These are phyloP conservation scores for Aricia agestis DNA, from an alignment of 1,140 invertebrate genomes.

Conservation along the genomic window DNA sequence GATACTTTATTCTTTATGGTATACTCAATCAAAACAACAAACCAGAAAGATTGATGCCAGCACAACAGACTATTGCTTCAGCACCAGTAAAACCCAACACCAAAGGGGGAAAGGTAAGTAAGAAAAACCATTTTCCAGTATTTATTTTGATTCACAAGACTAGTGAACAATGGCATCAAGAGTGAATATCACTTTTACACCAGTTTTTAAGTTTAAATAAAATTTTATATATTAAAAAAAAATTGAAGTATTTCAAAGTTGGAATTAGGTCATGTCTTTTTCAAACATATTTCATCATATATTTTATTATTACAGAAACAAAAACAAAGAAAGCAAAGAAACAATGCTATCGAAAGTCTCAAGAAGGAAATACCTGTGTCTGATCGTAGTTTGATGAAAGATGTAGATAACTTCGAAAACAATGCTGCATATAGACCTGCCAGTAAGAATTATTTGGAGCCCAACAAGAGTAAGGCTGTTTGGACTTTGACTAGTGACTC, in stretches of 20 bases:
- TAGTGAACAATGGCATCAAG: too few relatives aligned
- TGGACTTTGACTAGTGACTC: slow-evolving; percentile 69
- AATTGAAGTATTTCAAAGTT: too few relatives aligned
- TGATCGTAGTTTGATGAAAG: slow-evolving; percentile 60
- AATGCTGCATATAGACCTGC: slow-evolving; percentile 57
- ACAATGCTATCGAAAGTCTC: slow-evolving; percentile 63
- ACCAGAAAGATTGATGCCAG: slow-evolving; percentile 58
- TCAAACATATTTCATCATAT: not conserved
- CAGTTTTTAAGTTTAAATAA: too few relatives aligned
- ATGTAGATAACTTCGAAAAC: slow-evolving; percentile 61
- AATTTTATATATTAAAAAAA: too few relatives aligned
- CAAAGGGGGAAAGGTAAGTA: slow-evolving; percentile 60
- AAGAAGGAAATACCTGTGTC: slow-evolving; percentile 68
- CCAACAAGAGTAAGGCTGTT: slow-evolving; percentile 41
- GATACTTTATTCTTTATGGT: slow-evolving; percentile 55
- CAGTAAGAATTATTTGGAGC: slow-evolving; percentile 53
- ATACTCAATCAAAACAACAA: slow-evolving; percentile 41
- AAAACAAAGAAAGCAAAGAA: slow-evolving; percentile 64
- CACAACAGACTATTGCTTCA: slow-evolving; percentile 54
- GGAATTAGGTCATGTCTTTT: too few relatives aligned
- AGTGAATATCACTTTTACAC: too few relatives aligned
- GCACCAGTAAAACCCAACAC: slow-evolving; percentile 39
- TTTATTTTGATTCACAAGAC: too few relatives aligned
- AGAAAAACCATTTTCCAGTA: not conserved
- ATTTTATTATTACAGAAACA: slow-evolving; percentile 52